Conservation (phyloP, 2,113 vertebrate genomes). For the Eolophus roseicapilla region DNA sequence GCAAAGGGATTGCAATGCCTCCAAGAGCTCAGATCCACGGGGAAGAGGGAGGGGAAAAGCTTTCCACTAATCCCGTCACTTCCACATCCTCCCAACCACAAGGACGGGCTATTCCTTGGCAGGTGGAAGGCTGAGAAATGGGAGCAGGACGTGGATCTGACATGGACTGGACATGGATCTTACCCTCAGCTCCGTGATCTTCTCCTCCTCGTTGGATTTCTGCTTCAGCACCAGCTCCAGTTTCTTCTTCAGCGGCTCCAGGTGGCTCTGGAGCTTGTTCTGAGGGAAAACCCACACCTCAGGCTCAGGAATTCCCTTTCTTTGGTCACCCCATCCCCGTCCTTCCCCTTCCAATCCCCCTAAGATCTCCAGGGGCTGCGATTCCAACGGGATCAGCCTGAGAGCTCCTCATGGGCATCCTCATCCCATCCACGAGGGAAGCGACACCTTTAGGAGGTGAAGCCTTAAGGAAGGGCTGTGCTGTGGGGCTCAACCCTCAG, state of each 20-base stretch:
- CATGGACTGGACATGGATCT: not conserved
- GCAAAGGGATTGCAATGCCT: not conserved
- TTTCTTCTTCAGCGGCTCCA: constrained; percentile 73
- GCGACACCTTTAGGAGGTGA: accelerated
- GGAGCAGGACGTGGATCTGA: not conserved
- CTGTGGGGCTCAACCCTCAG: too few species aligned
- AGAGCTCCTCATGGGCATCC: not conserved
- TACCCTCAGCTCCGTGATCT: constrained; percentile 71
- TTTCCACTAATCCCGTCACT: not conserved
- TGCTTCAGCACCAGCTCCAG: constrained; percentile 72
- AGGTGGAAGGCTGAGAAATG: too few species aligned
- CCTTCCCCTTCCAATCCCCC: too few species aligned
- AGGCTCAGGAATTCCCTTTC: not conserved
- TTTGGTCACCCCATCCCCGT: accelerated
- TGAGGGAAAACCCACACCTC: not conserved
- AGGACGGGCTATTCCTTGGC: too few species aligned
- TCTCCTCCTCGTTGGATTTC: constrained; percentile 73
- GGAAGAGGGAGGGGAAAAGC: too few species aligned
- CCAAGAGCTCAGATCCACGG: not conserved
- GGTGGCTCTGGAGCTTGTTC: constrained; percentile 73
- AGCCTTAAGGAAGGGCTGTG: too few species aligned
- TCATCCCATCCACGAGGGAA: not conserved
- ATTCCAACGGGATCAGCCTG: not conserved
- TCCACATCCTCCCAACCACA: too few species aligned
- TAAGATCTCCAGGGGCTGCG: not conserved